Conservation (phyloP, 2,113 vertebrate species). For the Myotis brandtii region DNA sequence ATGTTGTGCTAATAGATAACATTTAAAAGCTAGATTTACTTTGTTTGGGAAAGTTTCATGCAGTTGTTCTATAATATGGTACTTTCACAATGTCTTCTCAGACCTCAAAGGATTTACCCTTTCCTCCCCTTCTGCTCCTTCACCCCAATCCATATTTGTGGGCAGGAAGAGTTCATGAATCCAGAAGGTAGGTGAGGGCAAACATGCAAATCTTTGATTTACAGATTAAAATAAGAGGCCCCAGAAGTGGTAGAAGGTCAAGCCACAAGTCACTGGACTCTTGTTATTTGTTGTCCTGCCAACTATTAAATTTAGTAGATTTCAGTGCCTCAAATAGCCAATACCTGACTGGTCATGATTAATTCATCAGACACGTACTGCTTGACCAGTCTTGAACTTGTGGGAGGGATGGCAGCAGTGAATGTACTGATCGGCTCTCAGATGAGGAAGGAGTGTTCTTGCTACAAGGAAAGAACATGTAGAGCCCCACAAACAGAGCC, state of each 20-base stretch:
- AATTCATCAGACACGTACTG: slow-evolving; percentile 8
- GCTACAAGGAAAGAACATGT: not conserved
- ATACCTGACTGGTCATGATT: not conserved
- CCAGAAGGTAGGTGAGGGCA: not conserved
- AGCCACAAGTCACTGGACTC: not conserved
- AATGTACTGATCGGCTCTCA: not conserved
- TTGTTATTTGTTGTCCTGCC: slow-evolving; percentile 27
- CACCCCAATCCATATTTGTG: not conserved
- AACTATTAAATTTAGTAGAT: slow-evolving; percentile 43
- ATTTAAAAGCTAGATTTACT: slow-evolving; percentile 58
- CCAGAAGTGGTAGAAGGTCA: slow-evolving; percentile 33
- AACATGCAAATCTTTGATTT: slow-evolving; percentile 35
- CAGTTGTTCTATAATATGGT: slow-evolving; percentile 23
- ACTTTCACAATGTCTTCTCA: slow-evolving; percentile 39
- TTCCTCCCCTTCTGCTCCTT: not conserved
- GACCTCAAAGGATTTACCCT: not conserved
- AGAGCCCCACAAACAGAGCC: not conserved
- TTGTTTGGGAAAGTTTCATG: slow-evolving; percentile 58
- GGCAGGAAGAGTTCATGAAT: not conserved
- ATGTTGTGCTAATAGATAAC: not conserved
- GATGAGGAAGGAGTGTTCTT: slow-evolving; percentile 52
- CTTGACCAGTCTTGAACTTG: not conserved
- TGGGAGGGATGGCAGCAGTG: slow-evolving; percentile 35
- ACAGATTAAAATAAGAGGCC: slow-evolving; percentile 4
- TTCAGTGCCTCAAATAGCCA: slow-evolving; percentile 18